Base-by-base conservation (phyloP, 2,797 vertebrate genomes). In the Discoglossus pictus region DNA sequence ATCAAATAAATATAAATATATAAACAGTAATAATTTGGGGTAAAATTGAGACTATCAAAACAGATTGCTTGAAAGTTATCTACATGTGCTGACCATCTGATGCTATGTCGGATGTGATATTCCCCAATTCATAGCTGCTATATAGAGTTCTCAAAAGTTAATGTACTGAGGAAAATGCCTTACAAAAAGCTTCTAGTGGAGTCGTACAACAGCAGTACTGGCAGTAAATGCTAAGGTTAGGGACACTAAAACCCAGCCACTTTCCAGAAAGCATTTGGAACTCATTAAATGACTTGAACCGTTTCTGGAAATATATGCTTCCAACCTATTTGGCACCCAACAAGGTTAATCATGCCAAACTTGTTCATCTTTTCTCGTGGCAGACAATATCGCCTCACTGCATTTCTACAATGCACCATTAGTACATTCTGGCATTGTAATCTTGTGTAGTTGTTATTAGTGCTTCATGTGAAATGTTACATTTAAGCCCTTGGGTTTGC, bases 231-330 rank as follows among this genome's bases (percentile, higher is more conserved):
- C 20, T 58, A 13, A 25, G 34, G 38, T 27, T 31, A 56, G n/a
- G 23, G 23, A 25, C 35, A 16, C 43, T 56, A 11, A 12, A 27
- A 20, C 43, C 42, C 10, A 34, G 23, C 15, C 36, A 67, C 16
- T 69, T 54, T 48, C 20, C 21, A 61, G 66, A 61, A 68, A 53
- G 34, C 48, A 61, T 55, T 69, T 55, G 50, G 34, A 61, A 61
- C 58, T 61, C 55, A 67, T 67, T 59, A 68, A 59, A 68, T 60
- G 2, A 43, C 65, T 60, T 68, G 21, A 68, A 55, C 58, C 47
- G 66, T 55, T 31, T 31, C 50, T 61, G 48, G 51, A 53, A 54
- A 52, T 54, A 23, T 60, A 15, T 35, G 65, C 17, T 51, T 53
- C 58, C 66, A 69, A 54, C 17, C 58, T 31, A 61, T 48, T 61